phyloP scores from a whole-genome alignment of 2,888 invertebrate species.

The Nebria salina region DNA sequence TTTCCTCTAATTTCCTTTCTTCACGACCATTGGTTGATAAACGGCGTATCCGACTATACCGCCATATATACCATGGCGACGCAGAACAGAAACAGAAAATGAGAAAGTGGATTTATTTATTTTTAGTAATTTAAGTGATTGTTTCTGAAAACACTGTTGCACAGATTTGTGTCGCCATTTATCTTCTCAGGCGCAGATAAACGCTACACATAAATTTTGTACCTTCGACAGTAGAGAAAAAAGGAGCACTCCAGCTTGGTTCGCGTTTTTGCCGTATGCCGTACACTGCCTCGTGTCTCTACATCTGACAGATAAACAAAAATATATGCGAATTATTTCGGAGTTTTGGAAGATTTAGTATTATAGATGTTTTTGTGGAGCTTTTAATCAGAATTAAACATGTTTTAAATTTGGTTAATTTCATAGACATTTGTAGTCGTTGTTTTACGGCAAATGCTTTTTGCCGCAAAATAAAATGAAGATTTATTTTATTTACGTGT shows the following conservation, averaged over 20 bases:
- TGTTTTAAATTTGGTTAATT: background rate
- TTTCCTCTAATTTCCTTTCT: slow-evolving; percentile 8
- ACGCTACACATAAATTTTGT: slow-evolving; percentile 45
- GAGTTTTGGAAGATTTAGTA: background rate
- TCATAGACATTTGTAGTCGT: background rate
- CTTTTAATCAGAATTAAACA: background rate
- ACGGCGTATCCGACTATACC: background rate
- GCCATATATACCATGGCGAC: slow-evolving; percentile 20
- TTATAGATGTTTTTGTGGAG: background rate
- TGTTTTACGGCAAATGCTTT: background rate
- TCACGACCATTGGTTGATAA: background rate
- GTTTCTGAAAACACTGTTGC: slow-evolving; percentile 47
- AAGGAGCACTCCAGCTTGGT: slow-evolving; percentile 2
- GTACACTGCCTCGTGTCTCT: background rate
- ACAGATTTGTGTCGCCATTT: slow-evolving; percentile 46
- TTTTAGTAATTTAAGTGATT: slow-evolving; percentile 48
- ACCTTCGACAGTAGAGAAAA: slow-evolving; percentile 41
- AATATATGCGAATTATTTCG: background rate
- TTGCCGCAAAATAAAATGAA: no score
- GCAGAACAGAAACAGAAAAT: slow-evolving; percentile 5
- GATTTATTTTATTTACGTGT: no score
- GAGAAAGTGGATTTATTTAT: slow-evolving; percentile 43
- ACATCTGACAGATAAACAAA: background rate
- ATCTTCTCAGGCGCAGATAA: slow-evolving; percentile 41
- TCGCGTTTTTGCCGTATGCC: background rate